A percentile compares a stretch with the other conserved stretches of the same genome.
phyloP scores from a whole-genome alignment of 2,113 vertebrate species.

The Sebastes schlegelii region DNA sequence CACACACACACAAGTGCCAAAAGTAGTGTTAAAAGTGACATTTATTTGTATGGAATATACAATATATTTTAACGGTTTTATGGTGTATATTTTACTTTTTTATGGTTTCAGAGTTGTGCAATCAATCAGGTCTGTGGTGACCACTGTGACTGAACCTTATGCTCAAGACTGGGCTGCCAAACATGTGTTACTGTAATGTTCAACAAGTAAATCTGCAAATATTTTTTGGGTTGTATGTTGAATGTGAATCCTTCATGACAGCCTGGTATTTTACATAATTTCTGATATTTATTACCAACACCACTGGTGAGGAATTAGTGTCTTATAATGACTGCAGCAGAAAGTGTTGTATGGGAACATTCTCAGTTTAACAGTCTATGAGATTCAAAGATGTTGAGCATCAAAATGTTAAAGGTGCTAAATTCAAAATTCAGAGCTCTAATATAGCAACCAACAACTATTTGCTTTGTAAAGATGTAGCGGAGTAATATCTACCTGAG shows the following conservation, averaged over 20 bases:
- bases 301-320: conserved; percentile 1
- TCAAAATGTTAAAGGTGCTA: background rate
- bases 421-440: background rate
- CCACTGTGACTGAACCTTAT: conserved; percentile 39
- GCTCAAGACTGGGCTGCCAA: conserved; percentile 29
- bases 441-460: background rate
- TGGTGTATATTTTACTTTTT: conserved; percentile 22
- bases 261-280: conserved; percentile 2
- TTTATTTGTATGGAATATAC: conserved; percentile 32
- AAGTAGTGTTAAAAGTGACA: conserved; percentile 51
- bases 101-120: conserved; percentile 51
- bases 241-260: conserved; percentile 8
- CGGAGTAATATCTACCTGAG: background rate
- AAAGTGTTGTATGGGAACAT: background rate
- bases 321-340: conserved; percentile 1
- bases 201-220: conserved; percentile 31
- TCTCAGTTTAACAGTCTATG: conserved; percentile 13
- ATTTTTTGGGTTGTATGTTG: conserved; percentile 27
- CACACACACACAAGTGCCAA: conserved; percentile 69
- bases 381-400: conserved; percentile 7
- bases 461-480: background rate
- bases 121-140: conserved; percentile 56
- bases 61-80: conserved; percentile 27
- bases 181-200: conserved; percentile 30
- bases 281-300: conserved; percentile 17